These are phyloP conservation scores for Macrosteles quadrilineatus DNA, from an alignment of 1,140 invertebrate species.

Conservation along the genomic window DNA sequence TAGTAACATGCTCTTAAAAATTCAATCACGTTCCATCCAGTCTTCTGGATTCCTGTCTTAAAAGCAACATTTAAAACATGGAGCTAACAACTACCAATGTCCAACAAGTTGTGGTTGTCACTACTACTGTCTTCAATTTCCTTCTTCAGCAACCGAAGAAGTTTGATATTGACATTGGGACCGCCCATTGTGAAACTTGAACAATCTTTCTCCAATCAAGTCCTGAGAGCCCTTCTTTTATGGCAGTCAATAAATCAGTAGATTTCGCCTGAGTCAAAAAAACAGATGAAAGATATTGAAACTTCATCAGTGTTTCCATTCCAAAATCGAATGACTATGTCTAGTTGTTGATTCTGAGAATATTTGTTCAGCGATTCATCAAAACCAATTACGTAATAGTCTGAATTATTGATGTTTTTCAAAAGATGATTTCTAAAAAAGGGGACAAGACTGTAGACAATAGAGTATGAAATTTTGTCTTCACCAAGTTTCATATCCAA, in stretches of 20 bases:
- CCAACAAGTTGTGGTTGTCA: slow-evolving; percentile 13
- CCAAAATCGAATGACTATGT: slow-evolving; percentile 41
- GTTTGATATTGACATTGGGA: not conserved
- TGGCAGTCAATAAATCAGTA: not conserved
- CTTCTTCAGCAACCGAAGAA: not conserved
- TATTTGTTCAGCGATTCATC: slow-evolving; percentile 39
- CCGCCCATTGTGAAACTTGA: not conserved
- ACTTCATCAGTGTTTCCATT: slow-evolving; percentile 35
- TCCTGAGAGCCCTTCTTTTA: slow-evolving; percentile 9
- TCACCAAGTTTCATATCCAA: slow-evolving; percentile 25
- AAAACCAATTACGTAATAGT: slow-evolving; percentile 36
- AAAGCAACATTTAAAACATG: no score
- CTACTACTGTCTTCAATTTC: slow-evolving; percentile 22
- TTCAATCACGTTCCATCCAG: no score
- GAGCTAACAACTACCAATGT: no score
- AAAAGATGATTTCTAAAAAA: slow-evolving; percentile 28
- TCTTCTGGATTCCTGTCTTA: no score
- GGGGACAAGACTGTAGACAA: not conserved
- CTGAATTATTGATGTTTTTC: slow-evolving; percentile 29
- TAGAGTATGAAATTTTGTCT: not conserved
- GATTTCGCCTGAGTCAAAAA: slow-evolving; percentile 28
- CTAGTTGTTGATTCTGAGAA: slow-evolving; percentile 40
- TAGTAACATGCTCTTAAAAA: no score
- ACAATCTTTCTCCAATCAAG: not conserved
- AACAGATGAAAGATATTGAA: no score